These are phyloP conservation scores for Pelagia noctiluca DNA, from an alignment of 30 jellyfish, hydroid and myxozoan species.

Conservation along the genomic window DNA sequence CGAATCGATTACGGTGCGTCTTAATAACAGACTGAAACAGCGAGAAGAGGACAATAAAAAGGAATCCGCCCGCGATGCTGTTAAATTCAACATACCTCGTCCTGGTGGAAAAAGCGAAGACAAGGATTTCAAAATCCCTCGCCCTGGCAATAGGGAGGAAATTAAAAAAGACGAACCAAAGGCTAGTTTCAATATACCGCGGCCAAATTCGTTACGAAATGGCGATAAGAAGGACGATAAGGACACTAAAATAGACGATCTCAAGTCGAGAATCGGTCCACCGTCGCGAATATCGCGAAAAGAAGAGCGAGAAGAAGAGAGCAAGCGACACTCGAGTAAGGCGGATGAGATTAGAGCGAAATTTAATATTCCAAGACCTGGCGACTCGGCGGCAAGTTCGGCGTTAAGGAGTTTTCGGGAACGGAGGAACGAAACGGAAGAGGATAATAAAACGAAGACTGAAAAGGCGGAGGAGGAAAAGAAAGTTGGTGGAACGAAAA, in stretches of 20 bases:
- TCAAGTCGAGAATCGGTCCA: slow-evolving; percentile 35
- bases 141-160: slow-evolving; percentile 54
- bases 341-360: slow-evolving; percentile 75
- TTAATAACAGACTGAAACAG: slow-evolving; percentile 25
- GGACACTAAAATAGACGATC: slow-evolving; percentile 48
- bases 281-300: slow-evolving; percentile 51
- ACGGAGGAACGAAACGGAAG: slow-evolving; percentile 36
- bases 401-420: slow-evolving; percentile 47
- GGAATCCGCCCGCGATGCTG: slow-evolving; percentile 6
- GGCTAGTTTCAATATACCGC: slow-evolving; percentile 31
- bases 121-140: slow-evolving; percentile 35
- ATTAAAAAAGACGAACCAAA: slow-evolving; percentile 18
- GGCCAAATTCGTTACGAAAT: slow-evolving; percentile 40
- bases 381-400: slow-evolving; percentile 68
- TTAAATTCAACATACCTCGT: slow-evolving; percentile 33
- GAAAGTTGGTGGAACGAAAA: slow-evolving; percentile 13
- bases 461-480: slow-evolving; percentile 45
- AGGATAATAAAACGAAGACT: background rate
- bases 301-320: slow-evolving; percentile 50
- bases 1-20: slow-evolving; percentile 36
- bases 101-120: slow-evolving; percentile 61
- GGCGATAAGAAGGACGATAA: slow-evolving; percentile 38
- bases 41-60: slow-evolving; percentile 30
- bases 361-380: slow-evolving; percentile 70
- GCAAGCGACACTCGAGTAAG: slow-evolving; percentile 46